Evolutionary conservation across 2,797 vertebrate genomes (phyloP).

Genomic region (Syncerus caffer): DNA sequence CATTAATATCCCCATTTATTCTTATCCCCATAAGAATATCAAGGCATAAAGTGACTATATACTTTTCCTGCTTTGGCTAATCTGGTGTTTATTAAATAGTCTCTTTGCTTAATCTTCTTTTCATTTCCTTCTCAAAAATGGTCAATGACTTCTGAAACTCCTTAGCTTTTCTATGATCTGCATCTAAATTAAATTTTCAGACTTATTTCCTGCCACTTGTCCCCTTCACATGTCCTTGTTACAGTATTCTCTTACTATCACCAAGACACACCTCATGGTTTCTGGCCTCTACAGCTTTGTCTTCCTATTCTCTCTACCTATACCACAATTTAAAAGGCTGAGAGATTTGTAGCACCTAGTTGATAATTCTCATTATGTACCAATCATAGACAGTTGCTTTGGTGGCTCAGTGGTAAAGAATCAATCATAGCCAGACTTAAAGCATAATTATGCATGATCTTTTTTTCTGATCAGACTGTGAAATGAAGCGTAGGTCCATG

Average conservation of each 20-base stretch:
- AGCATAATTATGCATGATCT: background rate
- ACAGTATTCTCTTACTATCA: background rate
- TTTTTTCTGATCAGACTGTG: background rate
- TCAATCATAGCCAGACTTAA: background rate
- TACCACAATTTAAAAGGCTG: background rate
- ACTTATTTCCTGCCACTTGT: background rate
- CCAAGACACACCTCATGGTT: background rate
- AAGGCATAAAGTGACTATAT: background rate
- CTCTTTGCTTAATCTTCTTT: background rate
- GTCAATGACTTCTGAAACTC: background rate
- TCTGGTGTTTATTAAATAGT: background rate
- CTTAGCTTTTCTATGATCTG: background rate
- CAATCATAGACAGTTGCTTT: background rate
- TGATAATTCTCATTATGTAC: background rate
- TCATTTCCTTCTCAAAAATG: background rate
- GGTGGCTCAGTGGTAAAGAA: background rate
- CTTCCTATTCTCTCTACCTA: background rate
- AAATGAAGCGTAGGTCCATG: too few species aligned
- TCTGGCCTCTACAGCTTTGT: background rate
- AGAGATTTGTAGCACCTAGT: background rate
- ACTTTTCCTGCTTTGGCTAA: background rate
- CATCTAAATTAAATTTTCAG: background rate
- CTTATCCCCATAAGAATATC: background rate
- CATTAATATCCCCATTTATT: background rate
- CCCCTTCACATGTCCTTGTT: background rate